phyloP scores from a whole-genome alignment of 2,113 vertebrate genomes.

The Pogona vitticeps region DNA sequence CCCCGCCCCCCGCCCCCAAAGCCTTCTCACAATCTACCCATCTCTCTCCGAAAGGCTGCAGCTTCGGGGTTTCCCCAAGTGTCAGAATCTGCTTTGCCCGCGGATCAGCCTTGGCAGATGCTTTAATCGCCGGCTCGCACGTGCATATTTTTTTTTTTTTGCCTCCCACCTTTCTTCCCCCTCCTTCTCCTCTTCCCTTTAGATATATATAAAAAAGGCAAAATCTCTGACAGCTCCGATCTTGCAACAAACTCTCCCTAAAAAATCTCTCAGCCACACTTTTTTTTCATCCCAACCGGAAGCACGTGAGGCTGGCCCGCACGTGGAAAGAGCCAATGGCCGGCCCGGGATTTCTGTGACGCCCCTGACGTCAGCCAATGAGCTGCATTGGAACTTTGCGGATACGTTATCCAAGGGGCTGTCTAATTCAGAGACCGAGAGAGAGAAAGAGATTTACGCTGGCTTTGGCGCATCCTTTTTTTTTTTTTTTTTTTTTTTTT shows the following conservation, averaged over 20 bases:
- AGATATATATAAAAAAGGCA: conserved; percentile 30
- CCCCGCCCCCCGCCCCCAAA: conserved; percentile 14
- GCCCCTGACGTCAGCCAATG: conserved; percentile 80
- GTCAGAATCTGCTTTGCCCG: conserved; percentile 76
- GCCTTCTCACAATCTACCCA: conserved; percentile 70
- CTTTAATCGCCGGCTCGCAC: conserved; percentile 73
- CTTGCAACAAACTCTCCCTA: conserved; percentile 84
- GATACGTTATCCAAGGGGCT: conserved; percentile 73
- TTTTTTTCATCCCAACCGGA: conserved; percentile 84
- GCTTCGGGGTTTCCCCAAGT: conserved; percentile 70
- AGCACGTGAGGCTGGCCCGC: conserved; percentile 88
- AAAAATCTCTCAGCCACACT: conserved; percentile 83
- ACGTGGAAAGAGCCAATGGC: conserved; percentile 84
- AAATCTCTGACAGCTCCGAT: conserved; percentile 86
- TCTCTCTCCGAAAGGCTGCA: conserved; percentile 53
- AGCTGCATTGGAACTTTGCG: conserved; percentile 60
- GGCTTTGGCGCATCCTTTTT: conserved; percentile 6
- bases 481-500: too few species aligned
- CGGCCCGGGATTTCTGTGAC: conserved; percentile 70
- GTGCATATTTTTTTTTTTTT: conserved; percentile 5
- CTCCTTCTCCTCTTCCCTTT: neutral
- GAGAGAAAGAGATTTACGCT: conserved; percentile 19
- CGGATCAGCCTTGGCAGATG: conserved; percentile 72
- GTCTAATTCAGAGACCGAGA: conserved; percentile 43
- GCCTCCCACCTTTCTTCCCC: neutral